Conservation (phyloP, 2,888 invertebrate species). For the Azorinus chamasolen region DNA sequence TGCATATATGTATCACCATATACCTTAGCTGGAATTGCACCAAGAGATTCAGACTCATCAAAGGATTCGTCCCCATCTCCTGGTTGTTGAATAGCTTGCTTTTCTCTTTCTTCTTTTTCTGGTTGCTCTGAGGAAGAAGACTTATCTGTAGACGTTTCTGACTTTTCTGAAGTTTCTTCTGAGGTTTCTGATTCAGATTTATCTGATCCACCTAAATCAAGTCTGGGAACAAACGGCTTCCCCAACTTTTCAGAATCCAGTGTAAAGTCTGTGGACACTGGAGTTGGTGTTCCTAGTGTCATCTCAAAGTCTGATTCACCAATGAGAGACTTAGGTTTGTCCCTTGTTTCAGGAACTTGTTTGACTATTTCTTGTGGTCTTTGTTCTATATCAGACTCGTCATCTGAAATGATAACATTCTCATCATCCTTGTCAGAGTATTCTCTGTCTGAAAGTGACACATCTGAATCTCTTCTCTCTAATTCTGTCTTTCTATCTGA, state of each 20-base stretch:
- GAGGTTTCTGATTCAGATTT: constrained; percentile 17
- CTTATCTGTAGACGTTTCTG: constrained; percentile 18
- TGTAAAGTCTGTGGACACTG: constrained; percentile 13
- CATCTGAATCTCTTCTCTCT: constrained; percentile 60
- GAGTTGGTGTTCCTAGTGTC: constrained; percentile 28
- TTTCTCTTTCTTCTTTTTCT: constrained; percentile 86
- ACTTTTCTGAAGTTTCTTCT: constrained; percentile 28
- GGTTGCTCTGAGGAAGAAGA: constrained; percentile 21
- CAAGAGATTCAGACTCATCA: constrained; percentile 78
- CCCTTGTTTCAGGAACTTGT: not conserved
- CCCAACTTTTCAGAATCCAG: constrained; percentile 9
- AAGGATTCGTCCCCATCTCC: constrained; percentile 75
- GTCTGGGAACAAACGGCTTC: not conserved
- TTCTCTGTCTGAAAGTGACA: constrained; percentile 58
- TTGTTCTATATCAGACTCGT: constrained; percentile 52
- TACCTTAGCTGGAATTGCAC: constrained; percentile 54
- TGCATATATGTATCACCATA: constrained; percentile 59
- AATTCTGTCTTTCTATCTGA: constrained; percentile 52
- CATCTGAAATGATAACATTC: constrained; percentile 58
- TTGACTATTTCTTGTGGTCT: constrained; percentile 4
- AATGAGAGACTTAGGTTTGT: constrained; percentile 21
- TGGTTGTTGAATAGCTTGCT: constrained; percentile 84
- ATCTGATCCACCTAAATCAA: not conserved
- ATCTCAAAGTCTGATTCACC: constrained; percentile 50
- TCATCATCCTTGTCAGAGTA: constrained; percentile 64